Percentiles rank a stretch among this genome's conserved stretches.
phyloP scores from a whole-genome alignment of 2,797 vertebrate genomes.

The Halcyon leucocephala region DNA sequence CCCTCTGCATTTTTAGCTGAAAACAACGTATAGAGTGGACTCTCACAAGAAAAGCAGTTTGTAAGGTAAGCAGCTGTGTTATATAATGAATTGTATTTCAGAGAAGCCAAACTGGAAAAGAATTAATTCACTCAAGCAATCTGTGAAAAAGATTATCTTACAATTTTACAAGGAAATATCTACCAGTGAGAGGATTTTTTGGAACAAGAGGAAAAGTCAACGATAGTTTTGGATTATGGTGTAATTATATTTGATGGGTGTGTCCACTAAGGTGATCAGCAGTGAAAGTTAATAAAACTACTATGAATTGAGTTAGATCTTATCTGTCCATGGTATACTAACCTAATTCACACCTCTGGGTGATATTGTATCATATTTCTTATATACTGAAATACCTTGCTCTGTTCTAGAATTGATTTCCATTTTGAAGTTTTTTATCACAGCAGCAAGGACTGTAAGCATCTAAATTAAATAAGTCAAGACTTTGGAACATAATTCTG shows the following conservation, averaged over 20 bases:
- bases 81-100: neutral
- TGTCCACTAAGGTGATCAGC: neutral
- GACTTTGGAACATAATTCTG: neutral
- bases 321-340: neutral
- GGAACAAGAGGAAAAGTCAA: neutral
- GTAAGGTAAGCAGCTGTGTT: neutral
- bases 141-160: neutral
- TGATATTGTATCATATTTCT: neutral
- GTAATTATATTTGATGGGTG: neutral
- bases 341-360: neutral
- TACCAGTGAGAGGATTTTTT: neutral
- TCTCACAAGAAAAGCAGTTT: neutral
- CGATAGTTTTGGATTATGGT: neutral
- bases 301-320: neutral
- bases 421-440: neutral
- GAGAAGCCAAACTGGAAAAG: neutral
- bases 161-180: neutral
- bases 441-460: neutral
- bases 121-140: neutral
- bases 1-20: neutral
- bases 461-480: neutral
- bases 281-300: slow-evolving; percentile 1
- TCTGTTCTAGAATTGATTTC: neutral
- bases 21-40: neutral
- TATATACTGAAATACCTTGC: neutral